A percentile compares a stretch with the other conserved stretches of the same genome.
Evolutionary conservation across 1,140 invertebrate genomes (phyloP).

Genomic region (Sinonovacula constricta): DNA sequence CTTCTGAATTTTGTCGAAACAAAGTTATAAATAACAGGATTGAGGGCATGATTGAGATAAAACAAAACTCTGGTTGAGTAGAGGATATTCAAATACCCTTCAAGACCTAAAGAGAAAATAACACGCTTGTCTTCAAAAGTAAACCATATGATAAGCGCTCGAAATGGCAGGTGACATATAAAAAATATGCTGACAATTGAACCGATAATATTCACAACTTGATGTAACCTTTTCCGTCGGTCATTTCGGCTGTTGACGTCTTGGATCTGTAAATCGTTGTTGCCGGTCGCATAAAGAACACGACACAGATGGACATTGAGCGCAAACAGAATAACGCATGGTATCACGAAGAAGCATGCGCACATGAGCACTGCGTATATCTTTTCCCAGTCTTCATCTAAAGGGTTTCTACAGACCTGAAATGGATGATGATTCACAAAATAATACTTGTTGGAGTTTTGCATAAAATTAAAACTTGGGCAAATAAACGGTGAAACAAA

Average conservation of each 20-base stretch:
- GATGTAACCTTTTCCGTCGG: not conserved
- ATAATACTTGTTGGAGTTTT: no score
- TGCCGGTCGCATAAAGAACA: not conserved
- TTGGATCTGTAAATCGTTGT: not conserved
- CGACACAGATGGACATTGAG: not conserved
- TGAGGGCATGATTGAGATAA: constrained; percentile 5
- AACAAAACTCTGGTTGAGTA: constrained; percentile 1
- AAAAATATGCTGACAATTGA: not conserved
- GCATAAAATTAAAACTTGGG: no score
- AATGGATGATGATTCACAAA: not conserved
- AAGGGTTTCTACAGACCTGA: not conserved
- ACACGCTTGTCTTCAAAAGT: not conserved
- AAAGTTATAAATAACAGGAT: constrained; percentile 5
- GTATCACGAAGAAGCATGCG: not conserved
- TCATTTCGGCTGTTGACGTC: not conserved
- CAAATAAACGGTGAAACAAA: no score
- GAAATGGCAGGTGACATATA: constrained; percentile 1
- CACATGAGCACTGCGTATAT: not conserved
- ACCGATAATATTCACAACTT: not conserved
- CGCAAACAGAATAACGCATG: not conserved
- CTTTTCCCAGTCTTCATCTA: not conserved
- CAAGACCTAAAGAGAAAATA: not conserved
- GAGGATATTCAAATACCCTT: not conserved
- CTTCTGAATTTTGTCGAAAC: constrained; percentile 1
- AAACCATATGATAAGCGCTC: not conserved